These are phyloP conservation scores for Enteromius paludinosus DNA, from an alignment of 2,797 vertebrate species.

Conservation along the genomic window DNA sequence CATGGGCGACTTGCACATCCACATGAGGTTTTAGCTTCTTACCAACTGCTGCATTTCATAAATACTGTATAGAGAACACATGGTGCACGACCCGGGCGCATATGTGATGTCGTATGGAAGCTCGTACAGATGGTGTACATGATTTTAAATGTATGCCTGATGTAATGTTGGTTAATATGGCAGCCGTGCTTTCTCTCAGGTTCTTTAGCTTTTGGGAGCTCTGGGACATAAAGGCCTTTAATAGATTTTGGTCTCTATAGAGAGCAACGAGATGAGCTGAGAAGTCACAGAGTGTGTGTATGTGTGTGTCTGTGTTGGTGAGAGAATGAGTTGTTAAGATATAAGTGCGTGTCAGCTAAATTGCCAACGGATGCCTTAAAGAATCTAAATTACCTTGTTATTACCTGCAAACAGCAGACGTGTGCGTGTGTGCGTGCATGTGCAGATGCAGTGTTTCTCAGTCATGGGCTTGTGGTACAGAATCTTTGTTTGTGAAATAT, in stretches of 20 bases:
- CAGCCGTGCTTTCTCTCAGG: conserved; percentile 80
- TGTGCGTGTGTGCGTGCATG: neutral
- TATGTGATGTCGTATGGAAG: neutral
- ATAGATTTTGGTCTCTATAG: conserved; percentile 97
- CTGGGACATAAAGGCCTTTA: conserved; percentile 95
- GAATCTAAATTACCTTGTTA: conserved; percentile 3
- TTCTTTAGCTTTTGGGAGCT: conserved; percentile 97
- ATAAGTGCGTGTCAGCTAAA: neutral
- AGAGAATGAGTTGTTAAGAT: conserved; percentile 46
- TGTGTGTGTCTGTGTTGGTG: neutral
- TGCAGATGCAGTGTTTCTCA: neutral
- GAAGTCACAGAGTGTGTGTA: neutral
- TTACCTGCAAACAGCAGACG: neutral
- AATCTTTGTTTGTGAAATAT: neutral
- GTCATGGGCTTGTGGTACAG: neutral
- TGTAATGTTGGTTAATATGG: conserved; percentile 13
- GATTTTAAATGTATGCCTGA: conserved; percentile 2
- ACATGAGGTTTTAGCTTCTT: neutral
- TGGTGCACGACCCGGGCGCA: neutral
- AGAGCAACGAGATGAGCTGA: conserved; percentile 89
- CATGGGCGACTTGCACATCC: neutral
- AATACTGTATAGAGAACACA: conserved; percentile 32
- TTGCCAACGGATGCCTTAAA: neutral
- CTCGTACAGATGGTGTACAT: conserved; percentile 17
- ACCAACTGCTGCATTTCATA: conserved; percentile 27